Base-by-base conservation (phyloP, 2,888 invertebrate genomes). In the Epirrhoe alternata region DNA sequence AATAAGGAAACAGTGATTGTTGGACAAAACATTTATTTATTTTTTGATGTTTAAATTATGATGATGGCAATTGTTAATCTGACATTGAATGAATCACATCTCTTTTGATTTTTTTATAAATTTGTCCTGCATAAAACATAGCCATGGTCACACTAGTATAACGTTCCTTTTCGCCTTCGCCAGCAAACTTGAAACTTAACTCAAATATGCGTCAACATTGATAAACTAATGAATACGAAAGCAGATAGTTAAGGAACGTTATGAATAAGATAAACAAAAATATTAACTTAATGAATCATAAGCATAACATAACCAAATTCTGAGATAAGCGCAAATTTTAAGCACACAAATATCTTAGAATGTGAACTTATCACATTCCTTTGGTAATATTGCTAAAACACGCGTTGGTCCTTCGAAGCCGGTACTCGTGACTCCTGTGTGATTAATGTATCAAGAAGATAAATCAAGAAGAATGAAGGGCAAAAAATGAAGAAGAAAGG, bases 201-300 rank as follows among this genome's bases (percentile, higher is more conserved):
- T 42, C 24, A 47, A 64, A 53, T 47, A 53, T 64, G 35, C 47
- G 58, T 58, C 64, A 58, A 53, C 47, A 54, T 47, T 49, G 55
- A 38, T 55, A 56, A n/a, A 53, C 42, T 61, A 53, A 61, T 61
- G 42, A 47, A 35, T 60, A 30, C 14, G 16, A 65, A 33, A 51
- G 38, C 33, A 53, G n/a, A 14, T 60, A 59, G 24, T 35, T 50
- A 35, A 35, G n/a, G 31, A 31, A 58, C 35, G 12, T 58, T 58
- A 50, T 10, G 56, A 56, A 45, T 52, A 31, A 45, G 53, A 60
- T 60, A 66, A 64, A 61, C 42, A 49, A 49, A 71, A 65, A 61
- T 66, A 63, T 64, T 47, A 50, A 8, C 14, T 16, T 51, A 54
- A 66, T 71, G 69, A 71, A 66, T 72, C 70, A 70, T 49, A 51